Evolutionary conservation across 2,797 vertebrate species (phyloP).

Genomic region (Rhabdomys pumilio): DNA sequence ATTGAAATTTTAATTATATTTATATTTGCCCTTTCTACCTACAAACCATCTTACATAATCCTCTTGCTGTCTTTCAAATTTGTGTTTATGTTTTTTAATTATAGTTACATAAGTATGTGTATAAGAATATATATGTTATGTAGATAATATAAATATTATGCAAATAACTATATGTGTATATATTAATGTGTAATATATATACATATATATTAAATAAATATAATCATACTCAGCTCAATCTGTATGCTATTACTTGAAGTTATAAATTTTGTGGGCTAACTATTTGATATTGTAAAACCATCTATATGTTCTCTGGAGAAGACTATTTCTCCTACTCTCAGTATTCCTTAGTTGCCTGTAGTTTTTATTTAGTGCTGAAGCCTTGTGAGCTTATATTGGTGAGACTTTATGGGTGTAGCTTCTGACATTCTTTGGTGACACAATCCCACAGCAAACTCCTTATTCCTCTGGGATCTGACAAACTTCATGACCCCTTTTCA

Average conservation of each 20-base stretch:
- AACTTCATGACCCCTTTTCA: background rate
- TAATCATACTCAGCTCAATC: background rate
- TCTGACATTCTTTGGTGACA: background rate
- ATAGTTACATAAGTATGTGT: too few species aligned
- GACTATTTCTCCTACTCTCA: background rate
- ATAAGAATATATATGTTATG: background rate
- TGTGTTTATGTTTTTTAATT: background rate
- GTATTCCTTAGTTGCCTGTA: background rate
- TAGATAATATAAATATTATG: background rate
- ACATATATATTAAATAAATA: background rate
- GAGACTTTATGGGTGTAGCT: background rate
- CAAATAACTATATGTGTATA: background rate
- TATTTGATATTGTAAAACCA: background rate
- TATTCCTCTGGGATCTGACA: background rate
- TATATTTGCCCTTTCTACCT: background rate
- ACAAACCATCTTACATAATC: background rate
- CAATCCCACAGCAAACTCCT: background rate
- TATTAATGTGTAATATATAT: too few species aligned
- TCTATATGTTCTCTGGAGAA: background rate
- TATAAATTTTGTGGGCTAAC: background rate
- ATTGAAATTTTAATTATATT: background rate
- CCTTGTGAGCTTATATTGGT: background rate
- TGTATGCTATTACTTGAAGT: background rate
- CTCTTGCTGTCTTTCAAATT: background rate
- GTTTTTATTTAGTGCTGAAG: background rate